These are phyloP conservation scores for Nomada ruficornis DNA, from an alignment of 2,888 invertebrate species.

Conservation along the genomic window DNA sequence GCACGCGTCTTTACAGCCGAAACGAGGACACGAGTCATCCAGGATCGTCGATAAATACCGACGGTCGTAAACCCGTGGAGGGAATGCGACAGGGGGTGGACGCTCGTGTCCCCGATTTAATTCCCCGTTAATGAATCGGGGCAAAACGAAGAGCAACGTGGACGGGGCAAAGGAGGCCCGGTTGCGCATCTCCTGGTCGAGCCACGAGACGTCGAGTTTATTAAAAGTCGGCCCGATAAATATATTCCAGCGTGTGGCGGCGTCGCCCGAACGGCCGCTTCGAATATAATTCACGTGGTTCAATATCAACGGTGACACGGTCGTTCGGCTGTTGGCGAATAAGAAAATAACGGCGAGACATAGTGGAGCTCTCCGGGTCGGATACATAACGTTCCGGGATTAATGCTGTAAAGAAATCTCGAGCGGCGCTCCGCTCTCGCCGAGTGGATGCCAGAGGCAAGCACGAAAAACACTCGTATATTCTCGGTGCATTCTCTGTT, in stretches of 20 bases:
- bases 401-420: slow-evolving; percentile 73
- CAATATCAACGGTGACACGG: slow-evolving; percentile 30
- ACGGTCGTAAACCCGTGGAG: too few species aligned
- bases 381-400: slow-evolving; percentile 66
- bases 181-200: too few species aligned
- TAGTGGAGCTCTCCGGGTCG: slow-evolving; percentile 45
- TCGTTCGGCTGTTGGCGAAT: not conserved
- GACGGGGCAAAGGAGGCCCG: too few species aligned
- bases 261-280: not conserved
- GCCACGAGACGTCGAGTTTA: slow-evolving; percentile 22
- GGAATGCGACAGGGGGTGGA: too few species aligned
- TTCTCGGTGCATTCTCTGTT: slow-evolving; percentile 74
- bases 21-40: too few species aligned
- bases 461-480: slow-evolving; percentile 74
- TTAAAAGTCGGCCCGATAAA: slow-evolving; percentile 26
- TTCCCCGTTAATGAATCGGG: too few species aligned
- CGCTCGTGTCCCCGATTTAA: too few species aligned
- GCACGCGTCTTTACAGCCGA: too few species aligned
- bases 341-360: slow-evolving; percentile 31
- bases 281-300: slow-evolving; percentile 31
- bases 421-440: slow-evolving; percentile 61
- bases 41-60: too few species aligned
- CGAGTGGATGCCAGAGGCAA: slow-evolving; percentile 70
- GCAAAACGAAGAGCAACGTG: too few species aligned
- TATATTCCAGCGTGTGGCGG: slow-evolving; percentile 16